A percentile compares a stretch with the other conserved stretches of the same genome.
Evolutionary conservation across 1,140 invertebrate species (phyloP).

Genomic region (Pissodes strobi): DNA sequence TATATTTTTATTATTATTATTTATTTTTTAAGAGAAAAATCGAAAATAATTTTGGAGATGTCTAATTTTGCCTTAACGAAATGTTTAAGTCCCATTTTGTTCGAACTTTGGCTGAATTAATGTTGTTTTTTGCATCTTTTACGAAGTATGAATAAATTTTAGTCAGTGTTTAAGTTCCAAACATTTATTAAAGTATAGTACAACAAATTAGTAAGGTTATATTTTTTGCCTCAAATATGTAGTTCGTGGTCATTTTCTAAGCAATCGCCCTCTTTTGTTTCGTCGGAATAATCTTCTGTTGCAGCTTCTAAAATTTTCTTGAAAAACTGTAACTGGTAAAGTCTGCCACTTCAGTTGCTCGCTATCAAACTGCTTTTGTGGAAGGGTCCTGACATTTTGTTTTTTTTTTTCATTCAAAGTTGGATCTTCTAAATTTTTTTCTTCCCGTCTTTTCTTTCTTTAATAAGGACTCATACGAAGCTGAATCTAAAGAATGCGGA

Average conservation of each 20-base stretch:
- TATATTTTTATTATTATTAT: not conserved
- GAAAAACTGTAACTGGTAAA: not conserved
- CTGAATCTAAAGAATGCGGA: no score
- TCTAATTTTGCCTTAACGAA: no score
- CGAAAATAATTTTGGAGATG: not conserved
- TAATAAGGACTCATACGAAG: no score
- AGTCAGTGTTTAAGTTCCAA: not conserved
- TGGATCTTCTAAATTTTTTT: not conserved
- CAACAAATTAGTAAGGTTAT: not conserved
- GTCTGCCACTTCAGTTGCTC: not conserved
- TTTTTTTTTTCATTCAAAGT: not conserved
- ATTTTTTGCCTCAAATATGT: not conserved
- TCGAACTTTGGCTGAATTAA: not conserved
- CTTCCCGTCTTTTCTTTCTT: no score
- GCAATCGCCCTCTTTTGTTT: not conserved
- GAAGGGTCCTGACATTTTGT: not conserved
- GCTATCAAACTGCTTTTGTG: not conserved
- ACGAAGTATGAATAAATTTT: not conserved
- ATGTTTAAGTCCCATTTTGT: not conserved
- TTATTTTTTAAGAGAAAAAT: not conserved
- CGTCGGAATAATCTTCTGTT: not conserved
- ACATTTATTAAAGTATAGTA: not conserved
- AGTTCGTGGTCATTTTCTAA: not conserved
- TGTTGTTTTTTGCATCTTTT: not conserved
- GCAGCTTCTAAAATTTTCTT: not conserved